These are phyloP conservation scores for Drosophila niveifrons DNA, from an alignment of 2,888 invertebrate genomes.

Conservation along the genomic window DNA sequence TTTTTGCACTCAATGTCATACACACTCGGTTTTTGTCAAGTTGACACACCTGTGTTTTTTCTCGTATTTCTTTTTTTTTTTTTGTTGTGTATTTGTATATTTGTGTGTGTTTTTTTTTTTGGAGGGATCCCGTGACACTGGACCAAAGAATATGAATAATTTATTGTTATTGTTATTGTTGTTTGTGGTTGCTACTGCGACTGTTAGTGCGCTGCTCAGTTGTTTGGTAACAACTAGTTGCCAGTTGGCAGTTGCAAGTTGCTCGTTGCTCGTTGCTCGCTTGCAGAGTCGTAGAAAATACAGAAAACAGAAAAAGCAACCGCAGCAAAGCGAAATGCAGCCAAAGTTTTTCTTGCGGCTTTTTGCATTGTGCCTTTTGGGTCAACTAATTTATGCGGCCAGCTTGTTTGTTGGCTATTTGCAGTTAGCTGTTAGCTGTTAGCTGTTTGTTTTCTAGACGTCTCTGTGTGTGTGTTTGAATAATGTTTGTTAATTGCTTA, in stretches of 20 bases:
- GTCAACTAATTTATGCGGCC: conserved; percentile 66
- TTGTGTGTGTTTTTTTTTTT: neutral
- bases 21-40: neutral
- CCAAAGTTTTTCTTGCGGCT: conserved; percentile 58
- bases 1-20: neutral
- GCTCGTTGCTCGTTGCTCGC: neutral
- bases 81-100: too few species aligned
- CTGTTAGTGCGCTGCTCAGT: conserved; percentile 14
- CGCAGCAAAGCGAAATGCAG: conserved; percentile 67
- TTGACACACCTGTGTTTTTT: conserved; percentile 13
- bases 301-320: conserved; percentile 38
- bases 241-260: neutral
- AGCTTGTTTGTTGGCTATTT: conserved; percentile 41
- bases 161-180: conserved; percentile 54
- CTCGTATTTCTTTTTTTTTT: too few species aligned
- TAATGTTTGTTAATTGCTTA: conserved; percentile 46
- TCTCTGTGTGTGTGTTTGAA: neutral
- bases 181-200: conserved; percentile 35
- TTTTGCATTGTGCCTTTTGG: conserved; percentile 43
- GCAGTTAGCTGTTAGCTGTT: conserved; percentile 9
- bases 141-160: conserved; percentile 52
- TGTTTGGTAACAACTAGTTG: neutral
- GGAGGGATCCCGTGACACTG: conserved; percentile 17
- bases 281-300: neutral
- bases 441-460: conserved; percentile 8